phyloP scores from a whole-genome alignment of 2,888 invertebrate species.

The Lochmaea crataegi region DNA sequence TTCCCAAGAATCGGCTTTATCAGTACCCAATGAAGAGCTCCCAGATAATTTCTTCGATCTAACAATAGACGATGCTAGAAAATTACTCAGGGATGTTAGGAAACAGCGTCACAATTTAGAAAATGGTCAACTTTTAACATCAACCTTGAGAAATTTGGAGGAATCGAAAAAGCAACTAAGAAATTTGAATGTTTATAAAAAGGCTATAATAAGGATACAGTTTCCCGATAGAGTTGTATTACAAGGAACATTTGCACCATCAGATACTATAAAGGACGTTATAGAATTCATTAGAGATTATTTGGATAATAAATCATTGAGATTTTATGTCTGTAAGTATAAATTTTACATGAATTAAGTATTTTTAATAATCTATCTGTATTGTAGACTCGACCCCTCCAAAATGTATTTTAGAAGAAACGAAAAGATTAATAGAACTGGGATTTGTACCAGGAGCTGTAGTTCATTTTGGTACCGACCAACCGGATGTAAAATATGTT shows the following conservation, averaged over 20 bases:
- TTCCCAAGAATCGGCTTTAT: conserved; percentile 71
- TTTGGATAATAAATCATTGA: conserved; percentile 72
- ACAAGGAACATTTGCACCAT: conserved; percentile 86
- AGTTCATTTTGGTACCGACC: conserved; percentile 75
- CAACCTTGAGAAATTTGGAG: conserved; percentile 72
- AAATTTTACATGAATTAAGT: background rate
- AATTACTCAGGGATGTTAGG: conserved; percentile 79
- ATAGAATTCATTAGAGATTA: conserved; percentile 80
- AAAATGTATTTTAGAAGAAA: conserved; percentile 73
- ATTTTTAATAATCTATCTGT: conserved; percentile 13
- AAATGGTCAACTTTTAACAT: conserved; percentile 79
- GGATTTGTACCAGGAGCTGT: conserved; percentile 84
- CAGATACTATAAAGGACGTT: conserved; percentile 78
- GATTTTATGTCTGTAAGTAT: conserved; percentile 85
- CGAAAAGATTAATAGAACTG: conserved; percentile 75
- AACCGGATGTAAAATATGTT: conserved; percentile 62
- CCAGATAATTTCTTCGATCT: conserved; percentile 92
- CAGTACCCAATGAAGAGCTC: conserved; percentile 76
- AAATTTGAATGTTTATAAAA: conserved; percentile 76
- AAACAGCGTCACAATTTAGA: conserved; percentile 73
- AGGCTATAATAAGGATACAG: conserved; percentile 83
- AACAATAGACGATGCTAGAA: conserved; percentile 83
- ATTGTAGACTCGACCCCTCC: conserved; percentile 86
- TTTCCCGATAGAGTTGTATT: conserved; percentile 89
- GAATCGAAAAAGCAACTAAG: conserved; percentile 69